Evolutionary conservation across 2,113 vertebrate genomes (phyloP).

Genomic region (Promerops cafer): DNA sequence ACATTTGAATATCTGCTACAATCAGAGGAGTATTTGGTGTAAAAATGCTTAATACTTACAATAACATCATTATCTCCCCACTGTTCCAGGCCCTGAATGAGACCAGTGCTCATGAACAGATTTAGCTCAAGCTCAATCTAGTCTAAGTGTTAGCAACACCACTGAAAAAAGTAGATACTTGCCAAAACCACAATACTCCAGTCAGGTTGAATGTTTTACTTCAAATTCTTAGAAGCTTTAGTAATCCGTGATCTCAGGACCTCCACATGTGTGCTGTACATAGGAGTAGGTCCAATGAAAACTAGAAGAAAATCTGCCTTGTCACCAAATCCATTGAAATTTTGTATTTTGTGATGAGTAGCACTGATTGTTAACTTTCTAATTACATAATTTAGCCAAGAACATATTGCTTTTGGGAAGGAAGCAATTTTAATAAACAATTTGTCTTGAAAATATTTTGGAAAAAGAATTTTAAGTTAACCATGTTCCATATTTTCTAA

Average conservation of each 20-base stretch:
- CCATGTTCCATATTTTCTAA: neutral
- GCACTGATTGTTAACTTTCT: neutral
- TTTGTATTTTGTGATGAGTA: neutral
- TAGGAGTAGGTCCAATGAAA: neutral
- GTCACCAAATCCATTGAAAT: neutral
- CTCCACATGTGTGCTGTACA: accelerated
- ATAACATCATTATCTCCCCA: neutral
- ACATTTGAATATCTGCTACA: neutral
- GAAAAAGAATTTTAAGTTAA: neutral
- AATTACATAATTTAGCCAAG: neutral
- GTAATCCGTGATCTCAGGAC: neutral
- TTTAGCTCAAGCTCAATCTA: neutral
- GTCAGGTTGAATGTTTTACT: neutral
- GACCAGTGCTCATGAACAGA: neutral
- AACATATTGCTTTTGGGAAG: neutral
- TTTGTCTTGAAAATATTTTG: neutral
- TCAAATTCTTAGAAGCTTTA: neutral
- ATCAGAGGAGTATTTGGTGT: neutral
- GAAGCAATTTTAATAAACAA: neutral
- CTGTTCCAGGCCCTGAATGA: neutral
- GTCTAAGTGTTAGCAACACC: neutral
- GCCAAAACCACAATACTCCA: neutral
- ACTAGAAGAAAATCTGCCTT: neutral
- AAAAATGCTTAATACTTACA: neutral
- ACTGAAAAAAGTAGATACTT: neutral